Evolutionary conservation across 2,113 vertebrate species (phyloP).

Genomic region (Phyllostomus hastatus): DNA sequence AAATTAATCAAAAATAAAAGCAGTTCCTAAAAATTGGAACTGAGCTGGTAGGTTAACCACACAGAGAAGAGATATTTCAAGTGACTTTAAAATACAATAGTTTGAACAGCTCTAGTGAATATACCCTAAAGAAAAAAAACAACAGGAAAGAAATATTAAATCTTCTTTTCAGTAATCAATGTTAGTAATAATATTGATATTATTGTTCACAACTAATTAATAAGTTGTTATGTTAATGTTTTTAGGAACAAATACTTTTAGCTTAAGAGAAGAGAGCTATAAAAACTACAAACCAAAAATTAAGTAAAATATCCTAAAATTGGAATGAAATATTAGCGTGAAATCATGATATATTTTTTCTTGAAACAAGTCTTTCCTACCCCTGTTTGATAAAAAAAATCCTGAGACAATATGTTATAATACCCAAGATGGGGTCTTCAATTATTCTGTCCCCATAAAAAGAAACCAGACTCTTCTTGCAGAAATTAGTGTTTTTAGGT

Average conservation of each 20-base stretch:
- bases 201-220: background rate
- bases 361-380: background rate
- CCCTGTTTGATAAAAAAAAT: background rate
- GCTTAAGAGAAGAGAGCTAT: background rate
- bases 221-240: background rate
- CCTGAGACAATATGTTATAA: background rate
- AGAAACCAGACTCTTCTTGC: background rate
- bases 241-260: background rate
- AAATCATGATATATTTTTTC: background rate
- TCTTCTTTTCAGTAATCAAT: background rate
- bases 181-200: background rate
- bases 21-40: background rate
- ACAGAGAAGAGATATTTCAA: background rate
- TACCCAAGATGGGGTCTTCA: background rate
- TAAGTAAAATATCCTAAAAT: slow-evolving; percentile 9
- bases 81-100: background rate
- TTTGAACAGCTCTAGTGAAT: background rate
- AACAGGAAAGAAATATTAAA: background rate
- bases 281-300: background rate
- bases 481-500: background rate
- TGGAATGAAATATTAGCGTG: background rate
- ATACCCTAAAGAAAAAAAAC: background rate
- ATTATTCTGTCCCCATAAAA: background rate
- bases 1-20: background rate
- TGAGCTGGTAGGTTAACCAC: background rate